Conservation (phyloP, 1,140 invertebrate species). For the Condylostylus longicornis region DNA sequence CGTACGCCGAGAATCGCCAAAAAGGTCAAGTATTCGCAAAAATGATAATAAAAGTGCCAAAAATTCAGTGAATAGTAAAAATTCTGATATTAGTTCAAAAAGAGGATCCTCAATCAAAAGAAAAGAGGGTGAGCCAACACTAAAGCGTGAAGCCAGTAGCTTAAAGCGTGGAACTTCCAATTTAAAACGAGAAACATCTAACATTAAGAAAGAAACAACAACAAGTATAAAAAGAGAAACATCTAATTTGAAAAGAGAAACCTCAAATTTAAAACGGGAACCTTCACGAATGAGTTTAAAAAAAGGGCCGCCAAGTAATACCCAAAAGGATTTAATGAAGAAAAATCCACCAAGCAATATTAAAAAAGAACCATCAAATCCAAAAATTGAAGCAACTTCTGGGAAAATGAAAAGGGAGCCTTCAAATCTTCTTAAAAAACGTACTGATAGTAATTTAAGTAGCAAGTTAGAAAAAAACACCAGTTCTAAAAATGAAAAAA, state of each 20-base stretch:
- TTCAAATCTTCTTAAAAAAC: conserved; percentile 6
- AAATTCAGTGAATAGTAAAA: conserved; percentile 10
- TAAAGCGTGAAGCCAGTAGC: conserved; percentile 14
- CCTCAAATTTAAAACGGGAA: conserved; percentile 1
- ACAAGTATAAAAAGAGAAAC: conserved; percentile 4
- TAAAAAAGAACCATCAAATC: too few relatives aligned
- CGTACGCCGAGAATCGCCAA: conserved; percentile 3
- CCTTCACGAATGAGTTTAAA: conserved; percentile 1
- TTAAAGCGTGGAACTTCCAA: not conserved
- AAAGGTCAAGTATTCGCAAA: conserved; percentile 5
- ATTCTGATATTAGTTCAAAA: conserved; percentile 5
- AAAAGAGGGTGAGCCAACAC: conserved; percentile 20
- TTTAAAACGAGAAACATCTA: conserved; percentile 2
- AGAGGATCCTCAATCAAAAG: not conserved
- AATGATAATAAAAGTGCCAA: conserved; percentile 30
- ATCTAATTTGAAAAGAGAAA: conserved; percentile 2
- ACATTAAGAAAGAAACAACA: not conserved
- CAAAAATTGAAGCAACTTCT: too few relatives aligned
- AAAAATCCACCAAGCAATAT: too few relatives aligned
- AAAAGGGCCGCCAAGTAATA: not conserved
- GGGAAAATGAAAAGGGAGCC: conserved; percentile 2
- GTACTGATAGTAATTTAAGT: conserved; percentile 9
- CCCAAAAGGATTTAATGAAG: not conserved
- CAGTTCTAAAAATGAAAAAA: not conserved
- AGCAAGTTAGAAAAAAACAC: conserved; percentile 2